Evolutionary conservation across 2,113 vertebrate genomes (phyloP).

Genomic region (Promerops cafer): DNA sequence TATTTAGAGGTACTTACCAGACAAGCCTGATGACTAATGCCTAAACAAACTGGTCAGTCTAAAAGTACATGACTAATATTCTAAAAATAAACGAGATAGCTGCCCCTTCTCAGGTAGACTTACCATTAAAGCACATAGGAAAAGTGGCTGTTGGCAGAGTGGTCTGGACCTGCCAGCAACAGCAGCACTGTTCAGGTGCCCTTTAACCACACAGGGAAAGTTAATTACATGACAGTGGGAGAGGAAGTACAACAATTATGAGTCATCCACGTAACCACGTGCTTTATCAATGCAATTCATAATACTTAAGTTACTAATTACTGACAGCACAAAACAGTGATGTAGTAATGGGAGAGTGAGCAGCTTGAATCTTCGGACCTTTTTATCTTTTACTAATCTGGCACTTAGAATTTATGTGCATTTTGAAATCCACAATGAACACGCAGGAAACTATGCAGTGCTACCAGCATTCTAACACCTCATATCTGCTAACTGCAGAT

Average conservation of each 20-base stretch:
- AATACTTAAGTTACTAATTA: background rate
- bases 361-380: background rate
- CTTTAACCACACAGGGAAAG: background rate
- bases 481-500: background rate
- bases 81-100: background rate
- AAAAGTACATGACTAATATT: background rate
- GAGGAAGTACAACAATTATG: background rate
- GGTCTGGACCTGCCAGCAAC: background rate
- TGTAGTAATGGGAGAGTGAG: background rate
- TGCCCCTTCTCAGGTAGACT: background rate
- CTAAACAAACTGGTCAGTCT: background rate
- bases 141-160: background rate
- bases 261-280: background rate
- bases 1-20: background rate
- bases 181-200: background rate
- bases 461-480: background rate
- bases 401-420: background rate
- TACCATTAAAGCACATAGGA: background rate
- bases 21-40: background rate
- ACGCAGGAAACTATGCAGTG: fast-evolving
- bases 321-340: background rate
- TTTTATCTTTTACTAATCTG: background rate
- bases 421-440: background rate
- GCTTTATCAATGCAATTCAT: background rate
- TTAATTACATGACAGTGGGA: background rate